Evolutionary conservation across 2,888 invertebrate species (phyloP).

Genomic region (Galerucella pusilla): DNA sequence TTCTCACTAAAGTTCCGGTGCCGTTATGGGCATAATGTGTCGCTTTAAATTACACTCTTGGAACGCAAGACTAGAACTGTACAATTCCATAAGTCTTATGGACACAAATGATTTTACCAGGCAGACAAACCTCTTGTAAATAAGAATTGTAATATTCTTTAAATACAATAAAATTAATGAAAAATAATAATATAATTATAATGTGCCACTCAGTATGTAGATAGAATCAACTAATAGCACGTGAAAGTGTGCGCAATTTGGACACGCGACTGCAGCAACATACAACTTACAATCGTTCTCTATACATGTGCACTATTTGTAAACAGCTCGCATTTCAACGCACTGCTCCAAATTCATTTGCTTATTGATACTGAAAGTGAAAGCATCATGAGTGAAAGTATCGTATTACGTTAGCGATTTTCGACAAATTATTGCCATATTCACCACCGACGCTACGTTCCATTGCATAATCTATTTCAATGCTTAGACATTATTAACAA

Average conservation of each 20-base stretch:
- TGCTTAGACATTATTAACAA: conserved; percentile 24
- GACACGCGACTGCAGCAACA: conserved; percentile 27
- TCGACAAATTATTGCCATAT: conserved; percentile 40
- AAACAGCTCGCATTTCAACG: conserved; percentile 34
- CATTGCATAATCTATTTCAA: conserved; percentile 28
- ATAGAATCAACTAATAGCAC: neutral
- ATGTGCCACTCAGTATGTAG: neutral
- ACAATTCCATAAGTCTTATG: no score
- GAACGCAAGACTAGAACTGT: no score
- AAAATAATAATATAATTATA: neutral
- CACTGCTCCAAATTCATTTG: conserved; percentile 36
- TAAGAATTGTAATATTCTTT: no score
- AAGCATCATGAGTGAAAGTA: conserved; percentile 40
- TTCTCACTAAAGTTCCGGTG: no score
- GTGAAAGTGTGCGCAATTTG: conserved; percentile 16
- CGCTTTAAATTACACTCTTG: no score
- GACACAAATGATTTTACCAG: no score
- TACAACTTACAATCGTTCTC: conserved; percentile 16
- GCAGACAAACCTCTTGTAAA: no score
- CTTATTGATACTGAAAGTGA: conserved; percentile 41
- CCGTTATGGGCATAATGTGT: no score
- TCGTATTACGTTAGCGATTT: conserved; percentile 37
- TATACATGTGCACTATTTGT: conserved; percentile 34
- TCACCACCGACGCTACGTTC: conserved; percentile 24
- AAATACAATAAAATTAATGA: no score